A percentile compares a stretch with the other conserved stretches of the same genome.
Conservation (phyloP, 2,113 vertebrate genomes). For the Macheiramphus alcinus region DNA sequence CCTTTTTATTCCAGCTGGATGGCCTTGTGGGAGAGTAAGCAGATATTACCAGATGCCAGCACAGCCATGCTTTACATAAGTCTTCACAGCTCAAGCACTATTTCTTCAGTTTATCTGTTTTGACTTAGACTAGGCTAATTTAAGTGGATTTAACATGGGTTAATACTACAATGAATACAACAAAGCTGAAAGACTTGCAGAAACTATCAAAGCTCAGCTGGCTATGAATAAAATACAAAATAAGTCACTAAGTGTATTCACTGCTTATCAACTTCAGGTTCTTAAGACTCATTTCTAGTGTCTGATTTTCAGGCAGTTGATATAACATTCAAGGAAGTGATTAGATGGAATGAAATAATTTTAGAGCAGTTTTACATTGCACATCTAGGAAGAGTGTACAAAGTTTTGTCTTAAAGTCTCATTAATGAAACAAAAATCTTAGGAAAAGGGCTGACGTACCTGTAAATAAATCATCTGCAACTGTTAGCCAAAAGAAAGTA, state of each 20-base stretch:
- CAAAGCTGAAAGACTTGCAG: not conserved
- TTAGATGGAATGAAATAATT: not conserved
- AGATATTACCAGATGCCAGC: not conserved
- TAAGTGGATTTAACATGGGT: not conserved
- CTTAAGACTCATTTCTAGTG: not conserved
- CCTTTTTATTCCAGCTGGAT: not conserved
- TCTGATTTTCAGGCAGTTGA: not conserved
- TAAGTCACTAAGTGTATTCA: not conserved
- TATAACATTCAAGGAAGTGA: not conserved
- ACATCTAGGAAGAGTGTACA: not conserved
- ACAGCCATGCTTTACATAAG: not conserved
- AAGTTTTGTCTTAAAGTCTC: not conserved
- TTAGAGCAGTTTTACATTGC: not conserved
- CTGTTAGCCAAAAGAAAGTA: not conserved
- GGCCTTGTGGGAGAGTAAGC: not conserved
- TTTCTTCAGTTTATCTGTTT: not conserved
- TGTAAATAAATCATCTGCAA: not conserved
- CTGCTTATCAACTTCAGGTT: not conserved
- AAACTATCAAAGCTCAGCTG: not conserved
- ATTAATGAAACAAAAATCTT: not conserved
- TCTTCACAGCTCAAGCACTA: not conserved
- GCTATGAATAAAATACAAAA: not conserved
- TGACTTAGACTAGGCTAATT: not conserved
- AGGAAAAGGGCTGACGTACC: not conserved
- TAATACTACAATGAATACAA: not conserved